These are phyloP conservation scores for Otis tarda DNA, from an alignment of 2,113 vertebrate species.

Conservation along the genomic window DNA sequence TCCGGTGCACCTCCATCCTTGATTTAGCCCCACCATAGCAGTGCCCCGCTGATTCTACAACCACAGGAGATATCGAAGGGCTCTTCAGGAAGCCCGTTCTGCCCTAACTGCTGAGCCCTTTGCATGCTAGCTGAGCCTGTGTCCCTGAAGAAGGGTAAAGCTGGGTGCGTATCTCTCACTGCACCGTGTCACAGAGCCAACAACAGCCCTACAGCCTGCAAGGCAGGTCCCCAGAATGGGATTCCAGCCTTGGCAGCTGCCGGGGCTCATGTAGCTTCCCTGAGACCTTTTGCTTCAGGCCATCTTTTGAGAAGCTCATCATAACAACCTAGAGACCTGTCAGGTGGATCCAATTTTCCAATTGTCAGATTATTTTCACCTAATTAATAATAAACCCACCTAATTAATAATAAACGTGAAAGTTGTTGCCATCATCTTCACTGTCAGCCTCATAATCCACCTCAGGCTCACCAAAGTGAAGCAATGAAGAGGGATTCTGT, in stretches of 20 bases:
- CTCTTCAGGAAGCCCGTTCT: not conserved
- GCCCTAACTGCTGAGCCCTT: not conserved
- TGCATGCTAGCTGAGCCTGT: not conserved
- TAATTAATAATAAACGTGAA: not conserved
- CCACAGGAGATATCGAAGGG: rapidly evolving
- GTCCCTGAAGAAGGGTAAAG: not conserved
- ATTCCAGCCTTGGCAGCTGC: not conserved
- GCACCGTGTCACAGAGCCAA: rapidly evolving
- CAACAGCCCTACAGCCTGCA: not conserved
- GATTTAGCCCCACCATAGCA: not conserved
- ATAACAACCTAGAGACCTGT: not conserved
- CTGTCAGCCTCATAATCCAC: not conserved
- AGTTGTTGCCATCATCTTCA: not conserved
- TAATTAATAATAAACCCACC: not conserved
- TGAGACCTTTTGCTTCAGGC: not conserved
- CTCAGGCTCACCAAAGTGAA: not conserved
- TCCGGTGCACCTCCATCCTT: not conserved
- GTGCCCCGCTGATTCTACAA: not conserved
- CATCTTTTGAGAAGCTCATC: not conserved
- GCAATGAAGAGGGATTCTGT: not conserved
- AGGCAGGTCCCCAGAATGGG: not conserved
- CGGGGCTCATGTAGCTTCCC: not conserved
- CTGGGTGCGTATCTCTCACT: rapidly evolving
- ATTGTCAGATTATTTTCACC: not conserved
- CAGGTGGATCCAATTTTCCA: not conserved